Evolutionary conservation across 1,140 invertebrate species (phyloP), one percentile per base, ranked within the genome.

Genomic region (Lepidostoma basale): DNA sequence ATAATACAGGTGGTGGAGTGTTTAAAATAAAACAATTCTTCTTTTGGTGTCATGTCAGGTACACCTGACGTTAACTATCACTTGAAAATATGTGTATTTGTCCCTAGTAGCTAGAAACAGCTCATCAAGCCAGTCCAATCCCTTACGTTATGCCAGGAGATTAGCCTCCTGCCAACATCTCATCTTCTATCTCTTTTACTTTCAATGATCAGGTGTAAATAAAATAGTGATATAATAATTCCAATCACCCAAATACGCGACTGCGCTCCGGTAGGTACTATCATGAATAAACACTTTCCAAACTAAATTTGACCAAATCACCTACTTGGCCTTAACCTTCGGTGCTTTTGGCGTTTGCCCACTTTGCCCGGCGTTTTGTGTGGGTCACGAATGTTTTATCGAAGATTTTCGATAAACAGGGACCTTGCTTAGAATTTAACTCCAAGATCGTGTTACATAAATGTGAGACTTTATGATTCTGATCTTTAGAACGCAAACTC

Each of bases 261-360:
- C 22, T 23, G 45, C 20, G 6, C 20, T 49, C n/a, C n/a, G n/a
- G n/a, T n/a, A n/a, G n/a, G 12, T 49, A n/a, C 10, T 49, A 18
- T 22, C 45, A 16, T 30, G 28, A 33, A 30, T 8, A 18, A 56
- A 56, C 28, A 56, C 28, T 56, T 56, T 56, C 28, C 25, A 56
- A 28, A 30, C 28, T 28, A 20, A 33, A 28, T 56, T 9, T 56
- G 26, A 30, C 52, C 52, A 56, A 56, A 33, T 33, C 28, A 16
- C 25, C n/a, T 14, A 20, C 16, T 56, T 56, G 33, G 33, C 52
- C 52, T 56, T 56, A 56, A 56, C 52, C 52, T 56, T 56, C 25
- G 14, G 33, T n/a, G 45, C 45, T 49, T 56, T 56, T 56, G 52
- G 28, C 28, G 52, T 28, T 30, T 5, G 45, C 18, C 20, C 44